Percentiles rank a stretch among this genome's conserved stretches.
Evolutionary conservation across 2,113 vertebrate species (phyloP).

Genomic region (Ascaphus truei): DNA sequence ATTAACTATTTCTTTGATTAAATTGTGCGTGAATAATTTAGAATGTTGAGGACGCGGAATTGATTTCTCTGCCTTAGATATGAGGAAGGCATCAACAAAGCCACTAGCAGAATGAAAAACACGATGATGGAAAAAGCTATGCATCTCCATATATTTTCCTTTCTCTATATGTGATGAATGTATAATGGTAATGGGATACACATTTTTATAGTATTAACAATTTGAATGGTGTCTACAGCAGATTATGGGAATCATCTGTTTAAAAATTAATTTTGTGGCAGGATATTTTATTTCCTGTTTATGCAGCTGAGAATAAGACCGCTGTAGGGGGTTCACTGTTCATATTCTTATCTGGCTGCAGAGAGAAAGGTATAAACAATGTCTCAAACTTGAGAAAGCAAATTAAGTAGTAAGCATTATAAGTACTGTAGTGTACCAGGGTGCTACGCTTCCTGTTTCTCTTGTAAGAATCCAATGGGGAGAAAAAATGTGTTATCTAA

Average conservation of each 20-base stretch:
- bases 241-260: background rate
- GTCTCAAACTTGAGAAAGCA: background rate
- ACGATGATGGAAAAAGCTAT: background rate
- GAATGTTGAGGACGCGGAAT: too few relatives aligned
- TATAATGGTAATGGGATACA: background rate
- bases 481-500: too few relatives aligned
- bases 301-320: background rate
- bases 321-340: background rate
- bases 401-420: too few relatives aligned
- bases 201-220: background rate
- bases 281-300: slow-evolving; percentile 34
- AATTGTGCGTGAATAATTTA: too few relatives aligned
- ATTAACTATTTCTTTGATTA: too few relatives aligned
- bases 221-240: background rate
- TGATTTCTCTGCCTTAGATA: too few relatives aligned
- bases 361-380: background rate
- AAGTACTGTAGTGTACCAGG: too few relatives aligned
- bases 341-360: background rate
- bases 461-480: too few relatives aligned
- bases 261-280: background rate
- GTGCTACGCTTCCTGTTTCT: too few relatives aligned
- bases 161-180: background rate
- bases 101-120: too few relatives aligned
- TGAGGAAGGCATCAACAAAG: too few relatives aligned
- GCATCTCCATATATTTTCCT: background rate